Evolutionary conservation across 2,888 invertebrate species (phyloP).

Genomic region (Drosophila pseudotalamancana): DNA sequence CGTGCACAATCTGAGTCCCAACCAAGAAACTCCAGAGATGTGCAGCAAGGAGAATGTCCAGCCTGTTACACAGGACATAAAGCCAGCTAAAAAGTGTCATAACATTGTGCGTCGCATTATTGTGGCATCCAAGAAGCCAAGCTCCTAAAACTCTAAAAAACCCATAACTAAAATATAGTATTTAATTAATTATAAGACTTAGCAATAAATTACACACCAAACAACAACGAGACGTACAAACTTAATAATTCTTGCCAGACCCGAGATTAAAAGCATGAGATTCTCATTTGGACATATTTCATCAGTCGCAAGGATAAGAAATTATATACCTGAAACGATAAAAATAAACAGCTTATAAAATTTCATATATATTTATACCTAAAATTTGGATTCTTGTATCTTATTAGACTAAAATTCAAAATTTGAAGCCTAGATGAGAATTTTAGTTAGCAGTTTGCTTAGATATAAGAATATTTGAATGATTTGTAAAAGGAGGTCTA

Average conservation of each 20-base stretch:
- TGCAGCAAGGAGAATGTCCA: slow-evolving; percentile 49
- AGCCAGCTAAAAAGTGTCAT: slow-evolving; percentile 69
- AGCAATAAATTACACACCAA: slow-evolving; percentile 37
- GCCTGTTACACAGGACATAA: slow-evolving; percentile 46
- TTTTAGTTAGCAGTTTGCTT: too few relatives aligned
- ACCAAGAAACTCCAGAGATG: neutral
- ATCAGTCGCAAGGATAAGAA: neutral
- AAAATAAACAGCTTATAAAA: neutral
- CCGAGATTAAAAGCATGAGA: neutral
- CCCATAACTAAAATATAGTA: slow-evolving; percentile 6
- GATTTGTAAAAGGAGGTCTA: too few relatives aligned
- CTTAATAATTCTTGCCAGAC: slow-evolving; percentile 35
- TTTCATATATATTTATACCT: neutral
- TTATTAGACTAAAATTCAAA: too few relatives aligned
- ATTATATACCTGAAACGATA: slow-evolving; percentile 6
- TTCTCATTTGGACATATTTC: neutral
- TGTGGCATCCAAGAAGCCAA: slow-evolving; percentile 64
- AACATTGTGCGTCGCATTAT: slow-evolving; percentile 75
- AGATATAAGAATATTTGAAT: too few relatives aligned
- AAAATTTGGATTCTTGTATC: too few relatives aligned
- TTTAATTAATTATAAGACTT: slow-evolving; percentile 37
- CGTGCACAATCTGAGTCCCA: slow-evolving; percentile 61
- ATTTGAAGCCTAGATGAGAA: too few relatives aligned
- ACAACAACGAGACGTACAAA: slow-evolving; percentile 37
- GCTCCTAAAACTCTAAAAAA: slow-evolving; percentile 13